Evolutionary conservation across 2,888 invertebrate genomes (phyloP).

Genomic region (Drosophila anceps): DNA sequence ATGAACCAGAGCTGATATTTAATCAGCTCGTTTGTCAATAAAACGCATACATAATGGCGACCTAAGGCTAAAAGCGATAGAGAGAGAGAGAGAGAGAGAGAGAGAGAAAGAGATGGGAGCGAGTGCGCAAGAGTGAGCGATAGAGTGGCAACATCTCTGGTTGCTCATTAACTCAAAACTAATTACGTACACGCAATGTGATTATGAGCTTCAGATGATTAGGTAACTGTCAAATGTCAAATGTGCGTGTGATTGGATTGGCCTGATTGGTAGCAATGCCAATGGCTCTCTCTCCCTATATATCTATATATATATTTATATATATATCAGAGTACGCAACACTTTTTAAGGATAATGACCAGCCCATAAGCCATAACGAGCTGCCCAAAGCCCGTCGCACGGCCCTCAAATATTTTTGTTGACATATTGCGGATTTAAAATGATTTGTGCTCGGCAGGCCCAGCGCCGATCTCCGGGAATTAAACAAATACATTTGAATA

Average conservation of each 20-base stretch:
- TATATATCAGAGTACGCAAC: conserved; percentile 5
- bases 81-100: not conserved
- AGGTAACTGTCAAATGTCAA: conserved; percentile 39
- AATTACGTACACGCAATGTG: conserved; percentile 73
- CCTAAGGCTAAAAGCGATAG: conserved; percentile 6
- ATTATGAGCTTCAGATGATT: conserved; percentile 71
- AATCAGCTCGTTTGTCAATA: conserved; percentile 79
- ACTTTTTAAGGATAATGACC: conserved; percentile 43
- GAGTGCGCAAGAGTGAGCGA: not conserved
- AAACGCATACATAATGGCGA: conserved; percentile 67
- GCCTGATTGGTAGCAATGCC: conserved; percentile 9
- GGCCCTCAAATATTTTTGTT: conserved; percentile 68
- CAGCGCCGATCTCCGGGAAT: conserved; percentile 60
- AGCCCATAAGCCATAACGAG: conserved; percentile 70
- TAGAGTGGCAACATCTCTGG: not conserved
- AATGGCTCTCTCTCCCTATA: not conserved
- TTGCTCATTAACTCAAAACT: conserved; percentile 56
- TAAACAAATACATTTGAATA: conserved; percentile 82
- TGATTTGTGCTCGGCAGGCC: conserved; percentile 67
- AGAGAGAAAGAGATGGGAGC: not conserved
- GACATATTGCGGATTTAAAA: conserved; percentile 81
- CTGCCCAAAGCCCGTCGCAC: conserved; percentile 41
- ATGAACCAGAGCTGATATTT: conserved; percentile 73
- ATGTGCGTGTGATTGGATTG: conserved; percentile 18
- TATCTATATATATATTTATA: not conserved